Base-by-base conservation (phyloP, 2,113 vertebrate species). In the Colossoma macropomum region DNA sequence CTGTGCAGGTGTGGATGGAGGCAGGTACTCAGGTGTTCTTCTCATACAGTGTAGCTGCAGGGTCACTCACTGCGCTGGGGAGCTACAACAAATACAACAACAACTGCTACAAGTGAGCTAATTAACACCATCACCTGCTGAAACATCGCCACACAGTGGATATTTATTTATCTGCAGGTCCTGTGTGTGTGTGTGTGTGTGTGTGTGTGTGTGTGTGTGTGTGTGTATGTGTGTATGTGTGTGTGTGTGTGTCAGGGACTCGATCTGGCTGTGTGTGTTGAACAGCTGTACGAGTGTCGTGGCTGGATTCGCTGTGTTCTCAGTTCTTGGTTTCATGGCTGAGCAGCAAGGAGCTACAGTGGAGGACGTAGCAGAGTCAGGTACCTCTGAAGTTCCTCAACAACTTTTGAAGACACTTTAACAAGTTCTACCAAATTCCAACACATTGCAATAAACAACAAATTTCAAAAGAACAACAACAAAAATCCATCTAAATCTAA, bases 291-390 rank as follows among this genome's bases (percentile, higher is more conserved):
- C 94, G 76, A 95, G 95, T 38, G 1, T 95, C 0, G 90, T 94
- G 0, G 94, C 93, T 76, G 94, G 94, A 0, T 95, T 95, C 79
- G 93, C 93, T 0, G 93, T 95, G 28, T 94, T 95, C 88, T 94
- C 94, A 0, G 91, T 95, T 73, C 85, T 95, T 60, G 94, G 94
- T 19, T 95, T 95, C 87, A 95, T 95, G 94, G 89, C 94, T n/a
- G 84, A 93, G 12, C 82, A 93, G 74, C 93, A 94, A 71, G 91
- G 92, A 0, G 84, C 90, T 68, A 84, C 93, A 27, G 90, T 95
- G 21, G 89, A 85, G 48, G 84, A 92, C 6, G 95, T 95, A 69
- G 94, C 95, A 0, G 94, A 94, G 77, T 93, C 94, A 88, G 95
- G 94, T 95, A 92, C 56, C 1, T 9, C 41, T 45, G 9, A 45